Evolutionary conservation across 2,888 invertebrate genomes (phyloP).

Genomic region (Rhagium mordax): DNA sequence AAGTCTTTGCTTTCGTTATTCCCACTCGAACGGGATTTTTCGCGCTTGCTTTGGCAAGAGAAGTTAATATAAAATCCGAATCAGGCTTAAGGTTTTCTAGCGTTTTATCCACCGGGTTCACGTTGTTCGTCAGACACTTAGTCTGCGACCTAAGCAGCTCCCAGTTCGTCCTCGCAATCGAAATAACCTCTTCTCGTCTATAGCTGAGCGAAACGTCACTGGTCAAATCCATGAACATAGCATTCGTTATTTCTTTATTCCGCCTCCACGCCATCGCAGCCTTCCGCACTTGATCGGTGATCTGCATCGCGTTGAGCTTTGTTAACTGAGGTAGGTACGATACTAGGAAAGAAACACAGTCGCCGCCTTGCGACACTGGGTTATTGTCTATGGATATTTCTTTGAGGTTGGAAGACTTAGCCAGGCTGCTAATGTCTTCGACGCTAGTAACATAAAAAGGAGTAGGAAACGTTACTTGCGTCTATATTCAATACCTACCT

Average conservation of each 20-base stretch:
- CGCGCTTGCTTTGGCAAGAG: conserved; percentile 50
- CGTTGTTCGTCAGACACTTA: conserved; percentile 72
- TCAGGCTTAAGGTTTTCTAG: conserved; percentile 65
- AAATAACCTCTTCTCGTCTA: conserved; percentile 86
- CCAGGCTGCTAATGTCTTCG: conserved; percentile 89
- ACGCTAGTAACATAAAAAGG: conserved; percentile 71
- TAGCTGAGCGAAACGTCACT: conserved; percentile 74
- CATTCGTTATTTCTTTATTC: conserved; percentile 82
- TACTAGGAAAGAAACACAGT: conserved; percentile 86
- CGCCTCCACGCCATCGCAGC: conserved; percentile 87
- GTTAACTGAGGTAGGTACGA: conserved; percentile 84
- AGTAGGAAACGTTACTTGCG: no score
- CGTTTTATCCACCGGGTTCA: conserved; percentile 61
- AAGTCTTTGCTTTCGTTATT: conserved; percentile 55
- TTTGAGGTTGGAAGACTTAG: conserved; percentile 82
- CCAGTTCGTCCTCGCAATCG: conserved; percentile 91
- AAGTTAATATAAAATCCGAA: conserved; percentile 67
- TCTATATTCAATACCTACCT: no score
- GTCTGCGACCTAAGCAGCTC: conserved; percentile 81
- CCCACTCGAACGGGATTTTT: neutral
- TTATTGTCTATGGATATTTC: conserved; percentile 92
- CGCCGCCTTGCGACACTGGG: conserved; percentile 85
- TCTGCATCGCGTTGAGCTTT: conserved; percentile 83
- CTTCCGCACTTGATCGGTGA: conserved; percentile 81
- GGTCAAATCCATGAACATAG: conserved; percentile 77